phyloP scores from a whole-genome alignment of 2,113 vertebrate species.

The Malurus elegans region DNA sequence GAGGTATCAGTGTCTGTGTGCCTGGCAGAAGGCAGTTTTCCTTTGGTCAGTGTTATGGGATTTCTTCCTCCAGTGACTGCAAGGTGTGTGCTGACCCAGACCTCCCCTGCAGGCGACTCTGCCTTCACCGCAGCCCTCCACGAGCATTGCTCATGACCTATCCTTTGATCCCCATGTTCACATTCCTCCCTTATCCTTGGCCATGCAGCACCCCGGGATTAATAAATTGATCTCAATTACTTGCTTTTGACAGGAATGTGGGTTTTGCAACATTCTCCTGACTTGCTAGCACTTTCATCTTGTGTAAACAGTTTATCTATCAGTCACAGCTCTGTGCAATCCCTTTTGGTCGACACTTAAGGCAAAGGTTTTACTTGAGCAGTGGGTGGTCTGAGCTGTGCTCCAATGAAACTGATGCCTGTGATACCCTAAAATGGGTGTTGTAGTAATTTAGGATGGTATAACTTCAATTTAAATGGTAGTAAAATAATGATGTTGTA shows the following conservation, averaged over 20 bases:
- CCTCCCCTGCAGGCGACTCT: neutral
- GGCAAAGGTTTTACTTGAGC: neutral
- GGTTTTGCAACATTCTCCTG: neutral
- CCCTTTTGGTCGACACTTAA: neutral
- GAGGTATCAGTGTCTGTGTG: neutral
- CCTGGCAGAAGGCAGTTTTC: neutral
- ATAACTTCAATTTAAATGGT: neutral
- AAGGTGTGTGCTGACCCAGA: neutral
- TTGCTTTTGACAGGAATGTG: neutral
- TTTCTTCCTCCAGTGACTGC: neutral
- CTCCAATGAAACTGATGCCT: neutral
- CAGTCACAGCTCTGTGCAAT: neutral
- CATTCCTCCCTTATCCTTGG: neutral
- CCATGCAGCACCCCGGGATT: neutral
- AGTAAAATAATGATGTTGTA: neutral
- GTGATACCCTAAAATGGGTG: neutral
- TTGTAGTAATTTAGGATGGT: neutral
- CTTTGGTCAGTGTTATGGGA: rapidly evolving
- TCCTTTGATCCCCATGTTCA: neutral
- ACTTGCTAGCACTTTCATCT: neutral
- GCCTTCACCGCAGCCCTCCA: neutral
- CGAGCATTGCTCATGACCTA: rapidly evolving
- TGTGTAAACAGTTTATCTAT: neutral
- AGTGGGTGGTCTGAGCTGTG: neutral
- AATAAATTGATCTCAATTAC: neutral